phyloP scores from a whole-genome alignment of 2,888 invertebrate species.

The Gibbula magus region DNA sequence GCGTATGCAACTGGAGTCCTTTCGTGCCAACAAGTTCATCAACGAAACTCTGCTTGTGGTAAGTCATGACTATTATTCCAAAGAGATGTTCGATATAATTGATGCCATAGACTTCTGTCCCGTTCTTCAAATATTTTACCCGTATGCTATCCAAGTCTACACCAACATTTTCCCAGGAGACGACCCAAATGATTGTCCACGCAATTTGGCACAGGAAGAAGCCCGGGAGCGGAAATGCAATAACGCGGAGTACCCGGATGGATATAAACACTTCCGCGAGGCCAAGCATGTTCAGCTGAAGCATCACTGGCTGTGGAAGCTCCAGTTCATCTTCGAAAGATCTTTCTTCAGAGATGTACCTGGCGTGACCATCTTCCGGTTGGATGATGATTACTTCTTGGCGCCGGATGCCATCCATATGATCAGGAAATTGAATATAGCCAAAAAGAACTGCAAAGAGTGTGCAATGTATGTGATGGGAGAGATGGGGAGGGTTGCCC shows the following conservation, averaged over 20 bases:
- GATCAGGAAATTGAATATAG: not conserved
- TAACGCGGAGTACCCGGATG: conserved; percentile 22
- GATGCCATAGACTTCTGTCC: conserved; percentile 25
- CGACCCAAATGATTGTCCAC: conserved; percentile 21
- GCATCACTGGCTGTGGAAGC: conserved; percentile 32
- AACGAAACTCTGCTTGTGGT: conserved; percentile 23
- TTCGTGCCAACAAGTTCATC: conserved; percentile 14
- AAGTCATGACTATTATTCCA: conserved; percentile 21
- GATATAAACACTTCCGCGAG: conserved; percentile 24
- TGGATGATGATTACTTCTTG: conserved; percentile 28
- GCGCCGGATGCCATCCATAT: not conserved
- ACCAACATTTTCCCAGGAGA: conserved; percentile 9
- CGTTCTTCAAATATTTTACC: conserved; percentile 27
- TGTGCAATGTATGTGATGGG: conserved; percentile 24
- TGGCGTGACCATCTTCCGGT: conserved; percentile 11
- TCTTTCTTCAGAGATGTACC: not conserved
- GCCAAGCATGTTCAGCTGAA: conserved; percentile 27
- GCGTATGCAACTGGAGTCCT: conserved; percentile 21
- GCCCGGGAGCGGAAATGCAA: conserved; percentile 21
- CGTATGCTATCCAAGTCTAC: conserved; percentile 22
- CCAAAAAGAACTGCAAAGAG: not conserved
- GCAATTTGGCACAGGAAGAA: not conserved
- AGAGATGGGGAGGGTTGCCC: not conserved
- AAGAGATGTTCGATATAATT: conserved; percentile 6
- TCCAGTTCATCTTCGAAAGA: conserved; percentile 17